Evolutionary conservation across 2,888 invertebrate species (phyloP), one percentile per base, ranked within the genome.

Genomic region (Eupithecia insigniata): DNA sequence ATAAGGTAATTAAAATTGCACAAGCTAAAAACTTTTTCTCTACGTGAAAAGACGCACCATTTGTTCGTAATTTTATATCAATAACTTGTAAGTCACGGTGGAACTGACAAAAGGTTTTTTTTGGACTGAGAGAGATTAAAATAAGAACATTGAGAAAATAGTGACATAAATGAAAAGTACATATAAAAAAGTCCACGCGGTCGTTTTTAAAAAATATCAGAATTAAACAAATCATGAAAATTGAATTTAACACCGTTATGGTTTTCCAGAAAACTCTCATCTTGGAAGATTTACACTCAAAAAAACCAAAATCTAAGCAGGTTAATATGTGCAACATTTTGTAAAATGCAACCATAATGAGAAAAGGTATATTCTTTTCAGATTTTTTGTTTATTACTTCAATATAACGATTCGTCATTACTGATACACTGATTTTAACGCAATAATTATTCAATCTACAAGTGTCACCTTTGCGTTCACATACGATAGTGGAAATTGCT

Each of bases 221-320:
- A 12, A 16, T 32, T 0, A 34, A 7, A 34, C 2, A 8, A 12
- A 61, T 61, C 10, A 61, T 4, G 10, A 32, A 8, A 34, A 61
- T 10, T 1, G 32, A n/a, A n/a, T n/a, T n/a, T 8, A 46, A 46
- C 46, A 46, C n/a, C 8, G 46, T 46, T n/a, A 46, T n/a, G 8
- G n/a, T n/a, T n/a, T 46, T n/a, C 46, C 46, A 46, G 43, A 46
- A 46, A n/a, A 46, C 8, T n/a, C n/a, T n/a, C n/a, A n/a, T 46
- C n/a, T 46, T n/a, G 46, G n/a, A n/a, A 43, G 43, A 43, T 43
- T 46, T 46, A 46, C n/a, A 46, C 46, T 46, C 46, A 46, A 46
- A 46, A 46, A 46, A 46, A 7, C 46, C 46, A 10, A 46, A 46
- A 8, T n/a, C 46, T 46, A n/a, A 46, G 46, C 46, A n/a, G 8